Conservation (phyloP, 2,113 vertebrate genomes). For the Poecilia latipinna region DNA sequence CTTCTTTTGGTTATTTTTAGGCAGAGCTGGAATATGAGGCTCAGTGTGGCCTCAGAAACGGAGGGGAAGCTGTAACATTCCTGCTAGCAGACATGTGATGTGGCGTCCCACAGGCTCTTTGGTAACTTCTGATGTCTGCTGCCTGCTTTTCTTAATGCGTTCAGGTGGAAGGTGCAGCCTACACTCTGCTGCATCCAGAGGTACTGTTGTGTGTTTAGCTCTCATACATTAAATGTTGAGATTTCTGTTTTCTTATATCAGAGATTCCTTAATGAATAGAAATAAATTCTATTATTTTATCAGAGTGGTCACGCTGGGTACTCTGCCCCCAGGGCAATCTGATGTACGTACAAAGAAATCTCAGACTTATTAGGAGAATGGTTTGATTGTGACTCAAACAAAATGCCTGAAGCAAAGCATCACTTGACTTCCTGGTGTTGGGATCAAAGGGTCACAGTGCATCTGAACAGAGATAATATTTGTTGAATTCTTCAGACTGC, state of each 20-base stretch:
- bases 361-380: slow-evolving; percentile 24
- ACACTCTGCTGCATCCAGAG: neutral
- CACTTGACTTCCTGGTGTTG: slow-evolving; percentile 59
- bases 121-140: neutral
- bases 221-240: neutral
- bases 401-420: slow-evolving; percentile 32
- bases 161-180: neutral
- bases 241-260: neutral
- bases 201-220: too few relatives aligned
- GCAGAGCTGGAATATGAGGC: slow-evolving; percentile 39
- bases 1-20: slow-evolving; percentile 8
- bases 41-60: slow-evolving; percentile 10
- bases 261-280: neutral
- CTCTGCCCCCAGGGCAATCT: slow-evolving; percentile 31
- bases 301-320: slow-evolving; percentile 34
- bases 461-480: neutral
- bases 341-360: slow-evolving; percentile 20
- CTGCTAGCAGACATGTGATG: slow-evolving; percentile 28
- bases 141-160: neutral
- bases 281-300: slow-evolving; percentile 38
- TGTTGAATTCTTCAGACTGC: neutral
- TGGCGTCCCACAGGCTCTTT: neutral
- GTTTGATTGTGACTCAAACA: slow-evolving; percentile 16
- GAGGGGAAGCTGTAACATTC: slow-evolving; percentile 39
- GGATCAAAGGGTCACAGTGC: neutral